These are phyloP conservation scores for Aurelia aurita DNA, from an alignment of 30 jellyfish, hydroid and myxozoan genomes.

Conservation along the genomic window DNA sequence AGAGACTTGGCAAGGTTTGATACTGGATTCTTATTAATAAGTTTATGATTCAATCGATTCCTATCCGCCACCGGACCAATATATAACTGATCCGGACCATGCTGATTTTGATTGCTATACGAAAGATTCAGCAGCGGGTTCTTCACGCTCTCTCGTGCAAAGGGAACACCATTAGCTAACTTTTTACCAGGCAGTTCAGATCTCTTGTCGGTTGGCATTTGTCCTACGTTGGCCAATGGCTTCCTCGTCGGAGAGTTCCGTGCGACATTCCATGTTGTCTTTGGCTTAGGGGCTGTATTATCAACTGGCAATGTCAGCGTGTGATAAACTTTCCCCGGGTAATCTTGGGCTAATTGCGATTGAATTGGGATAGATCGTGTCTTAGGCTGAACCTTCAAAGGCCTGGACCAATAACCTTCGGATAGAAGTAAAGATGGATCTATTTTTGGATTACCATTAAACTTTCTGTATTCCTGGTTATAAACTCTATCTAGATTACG, in stretches of 20 bases:
- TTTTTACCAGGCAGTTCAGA: slow-evolving; percentile 5
- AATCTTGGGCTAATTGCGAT: slow-evolving; percentile 22
- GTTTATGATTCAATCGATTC: slow-evolving; percentile 49
- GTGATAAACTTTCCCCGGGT: slow-evolving; percentile 59
- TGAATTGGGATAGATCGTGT: slow-evolving; percentile 49
- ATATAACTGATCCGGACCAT: slow-evolving; percentile 18
- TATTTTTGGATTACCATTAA: slow-evolving; percentile 62
- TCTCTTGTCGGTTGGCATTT: slow-evolving; percentile 21
- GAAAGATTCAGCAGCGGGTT: background rate
- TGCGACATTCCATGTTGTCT: slow-evolving; percentile 6
- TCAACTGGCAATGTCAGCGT: slow-evolving; percentile 55
- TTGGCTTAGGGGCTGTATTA: slow-evolving; percentile 10
- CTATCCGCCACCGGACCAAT: slow-evolving; percentile 38
- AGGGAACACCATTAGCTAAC: background rate
- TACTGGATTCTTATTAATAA: background rate
- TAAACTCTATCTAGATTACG: slow-evolving; percentile 48
- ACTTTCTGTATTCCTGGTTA: slow-evolving; percentile 42
- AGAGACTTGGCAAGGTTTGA: slow-evolving; percentile 9
- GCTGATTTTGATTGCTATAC: background rate
- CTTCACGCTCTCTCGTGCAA: background rate
- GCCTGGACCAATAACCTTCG: slow-evolving; percentile 78
- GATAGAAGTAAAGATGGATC: slow-evolving; percentile 65
- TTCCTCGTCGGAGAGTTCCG: slow-evolving; percentile 48
- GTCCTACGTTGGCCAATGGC: background rate
- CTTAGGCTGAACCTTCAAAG: slow-evolving; percentile 36